Evolutionary conservation across 2,888 invertebrate species (phyloP).

Genomic region (Ormyrus pomaceus): DNA sequence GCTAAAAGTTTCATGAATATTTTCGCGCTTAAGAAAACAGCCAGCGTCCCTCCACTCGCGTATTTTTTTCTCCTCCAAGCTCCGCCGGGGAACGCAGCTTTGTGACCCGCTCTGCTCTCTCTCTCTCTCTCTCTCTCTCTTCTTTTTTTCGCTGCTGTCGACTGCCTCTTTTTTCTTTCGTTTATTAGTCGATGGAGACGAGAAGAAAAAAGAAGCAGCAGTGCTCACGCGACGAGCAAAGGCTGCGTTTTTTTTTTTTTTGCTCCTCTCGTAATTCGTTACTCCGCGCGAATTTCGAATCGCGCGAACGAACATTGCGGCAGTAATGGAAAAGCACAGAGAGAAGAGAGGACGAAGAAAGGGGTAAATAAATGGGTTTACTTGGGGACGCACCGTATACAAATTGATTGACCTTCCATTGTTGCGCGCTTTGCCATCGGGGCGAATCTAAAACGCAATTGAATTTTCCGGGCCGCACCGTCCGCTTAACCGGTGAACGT

Average conservation of each 20-base stretch:
- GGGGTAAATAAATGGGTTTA: constrained; percentile 7
- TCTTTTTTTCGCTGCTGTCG: not conserved
- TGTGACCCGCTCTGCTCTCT: not conserved
- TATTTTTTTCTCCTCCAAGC: too few species aligned
- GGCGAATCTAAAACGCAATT: constrained; percentile 17
- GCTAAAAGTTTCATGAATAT: constrained; percentile 28
- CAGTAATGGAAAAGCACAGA: not conserved
- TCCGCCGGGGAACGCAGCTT: too few species aligned
- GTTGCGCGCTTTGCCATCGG: not conserved
- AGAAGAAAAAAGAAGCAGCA: not conserved
- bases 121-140: too few species aligned
- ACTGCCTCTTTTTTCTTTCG: not conserved
- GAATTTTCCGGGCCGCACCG: not conserved
- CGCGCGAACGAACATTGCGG: constrained; percentile 2
- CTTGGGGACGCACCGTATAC: not conserved
- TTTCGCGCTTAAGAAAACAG: constrained; percentile 20
- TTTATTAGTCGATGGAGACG: constrained; percentile 13
- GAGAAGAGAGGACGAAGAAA: not conserved
- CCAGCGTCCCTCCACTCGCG: not conserved
- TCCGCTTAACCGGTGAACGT: not conserved
- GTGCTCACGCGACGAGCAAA: too few species aligned
- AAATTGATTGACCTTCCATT: not conserved
- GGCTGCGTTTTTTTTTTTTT: too few species aligned
- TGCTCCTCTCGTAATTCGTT: not conserved
- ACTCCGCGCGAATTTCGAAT: constrained; percentile 12